phyloP scores from a whole-genome alignment of 2,888 invertebrate genomes.

The Amphipoea oculea region DNA sequence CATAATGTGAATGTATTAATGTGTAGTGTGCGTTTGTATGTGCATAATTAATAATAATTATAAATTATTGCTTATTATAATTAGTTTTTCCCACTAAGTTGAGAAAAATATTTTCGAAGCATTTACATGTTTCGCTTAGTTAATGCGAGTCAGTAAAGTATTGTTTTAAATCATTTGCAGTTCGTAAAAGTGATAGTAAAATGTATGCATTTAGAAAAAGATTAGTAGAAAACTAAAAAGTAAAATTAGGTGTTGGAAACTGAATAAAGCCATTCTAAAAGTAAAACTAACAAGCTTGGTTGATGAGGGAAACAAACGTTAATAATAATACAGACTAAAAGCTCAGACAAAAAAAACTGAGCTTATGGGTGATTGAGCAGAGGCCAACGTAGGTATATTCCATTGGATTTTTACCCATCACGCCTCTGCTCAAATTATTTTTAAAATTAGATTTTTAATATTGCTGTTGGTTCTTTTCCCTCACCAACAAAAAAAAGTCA shows the following conservation, averaged over 20 bases:
- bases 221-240: slow-evolving; percentile 79
- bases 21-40: slow-evolving; percentile 56
- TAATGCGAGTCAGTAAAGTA: slow-evolving; percentile 56
- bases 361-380: not conserved
- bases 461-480: slow-evolving; percentile 39
- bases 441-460: not conserved
- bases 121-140: slow-evolving; percentile 47
- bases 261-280: slow-evolving; percentile 81
- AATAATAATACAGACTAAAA: not conserved
- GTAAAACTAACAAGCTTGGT: slow-evolving; percentile 79
- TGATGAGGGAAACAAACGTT: slow-evolving; percentile 67
- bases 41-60: slow-evolving; percentile 55
- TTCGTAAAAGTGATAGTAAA: slow-evolving; percentile 52
- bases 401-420: not conserved
- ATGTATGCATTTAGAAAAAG: slow-evolving; percentile 63
- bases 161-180: slow-evolving; percentile 53
- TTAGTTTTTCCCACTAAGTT: slow-evolving; percentile 64
- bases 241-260: slow-evolving; percentile 70
- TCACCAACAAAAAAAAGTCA: slow-evolving; percentile 71
- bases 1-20: slow-evolving; percentile 45
- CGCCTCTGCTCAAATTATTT: not conserved
- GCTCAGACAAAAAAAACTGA: not conserved
- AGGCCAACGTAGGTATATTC: not conserved
- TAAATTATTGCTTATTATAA: slow-evolving; percentile 58
- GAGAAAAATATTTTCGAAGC: slow-evolving; percentile 54